phyloP scores from a whole-genome alignment of 2,113 vertebrate species.

The Dicentrarchus labrax region DNA sequence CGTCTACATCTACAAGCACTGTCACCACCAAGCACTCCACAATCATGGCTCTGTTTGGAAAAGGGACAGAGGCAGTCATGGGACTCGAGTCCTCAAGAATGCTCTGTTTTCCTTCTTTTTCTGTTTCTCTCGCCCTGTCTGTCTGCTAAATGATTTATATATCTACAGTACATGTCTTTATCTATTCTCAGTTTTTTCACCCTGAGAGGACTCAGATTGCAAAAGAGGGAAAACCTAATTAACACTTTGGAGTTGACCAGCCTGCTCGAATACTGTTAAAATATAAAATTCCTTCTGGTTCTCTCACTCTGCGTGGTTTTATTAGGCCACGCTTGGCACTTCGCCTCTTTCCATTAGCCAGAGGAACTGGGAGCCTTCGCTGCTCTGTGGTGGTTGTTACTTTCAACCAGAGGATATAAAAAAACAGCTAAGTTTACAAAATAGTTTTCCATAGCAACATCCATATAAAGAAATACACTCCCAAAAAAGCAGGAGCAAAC shows the following conservation, averaged over 20 bases:
- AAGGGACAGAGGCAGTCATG: slow-evolving; percentile 66
- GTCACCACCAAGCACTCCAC: slow-evolving; percentile 75
- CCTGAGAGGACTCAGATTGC: slow-evolving; percentile 6
- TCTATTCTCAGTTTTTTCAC: neutral
- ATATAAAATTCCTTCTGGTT: slow-evolving; percentile 32
- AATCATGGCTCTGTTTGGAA: slow-evolving; percentile 74
- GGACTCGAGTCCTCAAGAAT: slow-evolving; percentile 49
- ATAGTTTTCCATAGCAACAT: slow-evolving; percentile 67
- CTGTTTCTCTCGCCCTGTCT: slow-evolving; percentile 19
- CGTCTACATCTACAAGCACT: slow-evolving; percentile 56
- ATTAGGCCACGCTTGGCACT: slow-evolving; percentile 65
- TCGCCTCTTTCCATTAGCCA: slow-evolving; percentile 66
- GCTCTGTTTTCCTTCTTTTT: slow-evolving; percentile 46
- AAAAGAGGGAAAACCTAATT: slow-evolving; percentile 17
- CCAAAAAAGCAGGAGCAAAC: neutral
- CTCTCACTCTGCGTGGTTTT: slow-evolving; percentile 60
- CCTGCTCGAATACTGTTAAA: slow-evolving; percentile 22
- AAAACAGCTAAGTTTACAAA: slow-evolving; percentile 61
- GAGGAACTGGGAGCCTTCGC: slow-evolving; percentile 48
- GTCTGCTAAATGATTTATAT: slow-evolving; percentile 33
- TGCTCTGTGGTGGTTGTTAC: slow-evolving; percentile 64
- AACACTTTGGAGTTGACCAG: slow-evolving; percentile 12
- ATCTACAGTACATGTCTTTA: neutral
- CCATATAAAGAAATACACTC: slow-evolving; percentile 19
- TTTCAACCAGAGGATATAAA: slow-evolving; percentile 49